Base-by-base conservation (phyloP, 2,888 invertebrate species). In the Eupsilia transversa region DNA sequence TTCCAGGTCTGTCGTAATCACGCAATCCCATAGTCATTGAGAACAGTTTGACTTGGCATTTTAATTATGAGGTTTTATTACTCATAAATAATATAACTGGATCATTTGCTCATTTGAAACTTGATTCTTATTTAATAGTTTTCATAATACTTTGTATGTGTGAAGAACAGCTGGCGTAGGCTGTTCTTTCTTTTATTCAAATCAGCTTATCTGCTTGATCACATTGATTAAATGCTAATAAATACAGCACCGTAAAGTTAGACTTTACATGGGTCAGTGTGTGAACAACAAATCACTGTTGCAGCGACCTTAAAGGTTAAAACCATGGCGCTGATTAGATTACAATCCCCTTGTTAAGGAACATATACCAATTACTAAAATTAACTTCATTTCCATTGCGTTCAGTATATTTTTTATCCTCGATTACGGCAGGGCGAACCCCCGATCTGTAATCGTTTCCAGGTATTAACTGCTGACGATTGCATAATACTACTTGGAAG, bases 401-500 rank as follows among this genome's bases (percentile, higher is more conserved):
- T 30, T 65, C 46, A 49, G 67, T 77, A 71, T 43, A 71, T 83
- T 75, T 86, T 83, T 83, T 73, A 83, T 69, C n/a, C 65, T 41
- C 35, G 70, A 67, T 71, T 49, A 73, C 38, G 38, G 67, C 14
- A 43, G 64, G 38, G 35, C 17, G 43, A n/a, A 46, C 73, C 66
- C 38, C 65, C 61, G 60, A 71, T 78, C 79, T 30, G 84, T 74
- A 75, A 86, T 73, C 83, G 80, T 52, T 79, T 83, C 56, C 70
- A 54, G 69, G 38, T 41, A 68, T 75, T 74, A 83, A 86, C 68
- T 86, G 86, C 70, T 79, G 72, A 83, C 72, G 72, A 72, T 83
- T 70, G 84, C 80, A 67, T 74, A 83, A 70, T 46, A 52, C 43
- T 46, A 67, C 49, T 30, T 33, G 10, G 20, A 12, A 52, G 46